Base-by-base conservation (phyloP, 2,113 vertebrate genomes). In the Thinocorus orbignyianus region DNA sequence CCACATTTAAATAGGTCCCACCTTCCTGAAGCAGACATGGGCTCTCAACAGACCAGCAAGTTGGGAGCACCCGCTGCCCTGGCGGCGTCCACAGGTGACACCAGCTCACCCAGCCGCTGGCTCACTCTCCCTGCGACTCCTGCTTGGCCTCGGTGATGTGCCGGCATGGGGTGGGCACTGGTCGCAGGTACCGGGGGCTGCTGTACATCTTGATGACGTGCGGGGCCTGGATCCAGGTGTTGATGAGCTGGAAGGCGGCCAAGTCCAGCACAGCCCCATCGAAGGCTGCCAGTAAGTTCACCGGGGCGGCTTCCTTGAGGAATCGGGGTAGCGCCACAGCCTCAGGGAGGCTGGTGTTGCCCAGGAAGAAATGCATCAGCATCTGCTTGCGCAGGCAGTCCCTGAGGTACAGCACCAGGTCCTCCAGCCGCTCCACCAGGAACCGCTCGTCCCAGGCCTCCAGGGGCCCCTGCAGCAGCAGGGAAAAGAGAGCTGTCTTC, bases 291-390 rank as follows among this genome's bases (percentile, higher is more conserved):
- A 99, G 97, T 60, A 99, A 95, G 80, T 99, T 98, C 20, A 98
- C 97, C 0, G 98, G 97, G 7, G 95, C 7, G 0, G 97, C 97
- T 52, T 99, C 98, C 31, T 98, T 98, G 62, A 99, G 95, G 15
- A 98, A 94, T n/a, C 98, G 98, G 20, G 99, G 99, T 88, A 98
- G 77, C 0, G 95, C 77, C 24, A 99, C 90, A 4, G 98, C 97
- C 46, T 99, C 98, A 0, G 98, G 97, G 2, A 98, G 70, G 24
- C 94, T 68, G 25, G 55, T 3, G 13, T 97, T 98, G 44, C 98
- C 98, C 54, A 99, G 93, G 76, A 99, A 98, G 35, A 98, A 97
- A 96, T 99, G 98, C 86, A 97, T 97, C 49, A 99, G 97, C n/a
- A 93, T 87, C 25, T 93, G 97, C 77, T 90, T 95, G 69, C 97